Percentiles rank a stretch among this genome's conserved stretches.
These are phyloP conservation scores for Gadus macrocephalus DNA, from an alignment of 2,113 vertebrate species.

Conservation along the genomic window DNA sequence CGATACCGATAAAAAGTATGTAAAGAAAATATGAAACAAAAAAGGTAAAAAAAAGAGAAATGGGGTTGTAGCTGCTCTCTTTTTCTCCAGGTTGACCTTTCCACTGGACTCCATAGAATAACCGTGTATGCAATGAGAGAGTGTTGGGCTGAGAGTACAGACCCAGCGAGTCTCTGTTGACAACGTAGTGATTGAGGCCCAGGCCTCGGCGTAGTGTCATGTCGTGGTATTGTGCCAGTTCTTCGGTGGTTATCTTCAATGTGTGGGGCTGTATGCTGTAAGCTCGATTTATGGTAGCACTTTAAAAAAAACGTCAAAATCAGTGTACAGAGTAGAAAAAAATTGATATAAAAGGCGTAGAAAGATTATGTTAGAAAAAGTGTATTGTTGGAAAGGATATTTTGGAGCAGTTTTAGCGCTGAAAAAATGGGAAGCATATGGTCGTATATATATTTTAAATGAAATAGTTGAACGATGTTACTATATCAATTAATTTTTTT, in stretches of 20 bases:
- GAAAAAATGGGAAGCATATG: no score
- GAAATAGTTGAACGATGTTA: conserved; percentile 19
- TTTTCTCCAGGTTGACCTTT: no score
- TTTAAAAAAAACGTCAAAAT: conserved; percentile 33
- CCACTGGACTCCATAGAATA: no score
- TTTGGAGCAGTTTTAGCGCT: conserved; percentile 12
- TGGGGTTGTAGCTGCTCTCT: no score
- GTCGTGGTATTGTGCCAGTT: conserved; percentile 68
- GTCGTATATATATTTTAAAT: no score
- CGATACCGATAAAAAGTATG: no score
- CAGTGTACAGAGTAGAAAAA: conserved; percentile 48
- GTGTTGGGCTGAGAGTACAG: conserved; percentile 21
- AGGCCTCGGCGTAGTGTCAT: conserved; percentile 55
- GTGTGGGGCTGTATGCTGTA: conserved; percentile 54
- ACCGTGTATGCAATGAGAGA: background rate
- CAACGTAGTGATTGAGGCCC: conserved; percentile 42
- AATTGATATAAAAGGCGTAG: background rate
- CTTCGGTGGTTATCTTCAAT: conserved; percentile 51
- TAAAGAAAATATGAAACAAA: no score
- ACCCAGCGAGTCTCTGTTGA: conserved; percentile 34
- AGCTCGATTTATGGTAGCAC: conserved; percentile 66
- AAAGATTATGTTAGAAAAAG: conserved; percentile 34
- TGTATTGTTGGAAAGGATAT: conserved; percentile 25
- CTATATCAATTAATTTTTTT: conserved; percentile 20
- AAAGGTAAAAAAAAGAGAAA: no score